Evolutionary conservation across 1,140 invertebrate genomes (phyloP).

Genomic region (Reticulitermes speratus): DNA sequence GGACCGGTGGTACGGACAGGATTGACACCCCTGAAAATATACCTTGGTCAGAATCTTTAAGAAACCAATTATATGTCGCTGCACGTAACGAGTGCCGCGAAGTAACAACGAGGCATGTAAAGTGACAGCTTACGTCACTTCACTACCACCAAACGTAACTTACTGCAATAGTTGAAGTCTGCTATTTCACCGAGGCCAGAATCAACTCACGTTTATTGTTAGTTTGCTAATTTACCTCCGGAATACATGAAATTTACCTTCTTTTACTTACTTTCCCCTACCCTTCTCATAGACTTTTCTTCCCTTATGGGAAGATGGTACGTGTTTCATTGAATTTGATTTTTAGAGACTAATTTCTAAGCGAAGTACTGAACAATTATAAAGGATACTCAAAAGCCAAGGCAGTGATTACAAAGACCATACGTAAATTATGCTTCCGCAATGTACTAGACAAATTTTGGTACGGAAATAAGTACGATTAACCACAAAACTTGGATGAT

Average conservation of each 20-base stretch:
- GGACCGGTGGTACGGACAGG: neutral
- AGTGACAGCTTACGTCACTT: neutral
- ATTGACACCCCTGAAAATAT: neutral
- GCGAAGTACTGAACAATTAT: neutral
- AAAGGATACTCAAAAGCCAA: neutral
- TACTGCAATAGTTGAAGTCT: neutral
- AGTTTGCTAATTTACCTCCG: constrained; percentile 1
- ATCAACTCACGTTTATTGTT: neutral
- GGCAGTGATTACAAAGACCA: neutral
- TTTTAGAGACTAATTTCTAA: neutral
- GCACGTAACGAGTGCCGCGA: neutral
- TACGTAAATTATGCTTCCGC: too few relatives aligned
- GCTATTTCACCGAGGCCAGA: neutral
- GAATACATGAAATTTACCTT: neutral
- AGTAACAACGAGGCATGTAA: too few relatives aligned
- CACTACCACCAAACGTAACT: neutral
- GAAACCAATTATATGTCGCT: neutral
- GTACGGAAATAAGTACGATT: too few relatives aligned
- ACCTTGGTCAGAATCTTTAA: neutral
- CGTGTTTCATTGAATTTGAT: neutral
- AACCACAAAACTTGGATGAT: too few relatives aligned
- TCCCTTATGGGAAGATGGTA: neutral
- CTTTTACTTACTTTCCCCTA: neutral
- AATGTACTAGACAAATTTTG: too few relatives aligned
- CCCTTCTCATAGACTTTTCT: neutral